Evolutionary conservation across 2,888 invertebrate genomes (phyloP).

Genomic region (Drosophila paranaensis): DNA sequence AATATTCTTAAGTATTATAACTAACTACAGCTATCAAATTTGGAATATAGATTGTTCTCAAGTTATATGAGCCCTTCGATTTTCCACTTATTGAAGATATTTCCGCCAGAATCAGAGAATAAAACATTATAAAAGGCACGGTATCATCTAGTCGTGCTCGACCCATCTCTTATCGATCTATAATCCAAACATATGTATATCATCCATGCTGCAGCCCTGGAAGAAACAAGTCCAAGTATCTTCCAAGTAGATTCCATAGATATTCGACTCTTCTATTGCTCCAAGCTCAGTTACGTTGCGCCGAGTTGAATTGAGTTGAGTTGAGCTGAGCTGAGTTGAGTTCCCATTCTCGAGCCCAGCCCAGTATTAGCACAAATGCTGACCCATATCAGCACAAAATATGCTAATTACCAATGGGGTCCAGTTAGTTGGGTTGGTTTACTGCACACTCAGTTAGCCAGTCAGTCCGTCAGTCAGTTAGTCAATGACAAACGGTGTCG

Average conservation of each 20-base stretch:
- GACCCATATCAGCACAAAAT: conserved; percentile 79
- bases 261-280: conserved; percentile 4
- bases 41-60: background rate
- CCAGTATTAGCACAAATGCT: conserved; percentile 63
- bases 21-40: too few species aligned
- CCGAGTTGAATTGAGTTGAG: conserved; percentile 13
- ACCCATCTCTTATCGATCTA: background rate
- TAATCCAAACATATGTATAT: background rate
- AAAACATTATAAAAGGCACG: background rate
- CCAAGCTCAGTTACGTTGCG: conserved; percentile 3
- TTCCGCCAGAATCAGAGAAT: background rate
- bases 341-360: conserved; percentile 41
- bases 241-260: background rate
- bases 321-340: conserved; percentile 11
- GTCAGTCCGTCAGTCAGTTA: conserved; percentile 29
- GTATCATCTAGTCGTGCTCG: background rate
- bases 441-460: conserved; percentile 20
- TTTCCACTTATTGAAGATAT: too few species aligned
- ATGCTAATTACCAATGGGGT: conserved; percentile 69
- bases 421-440: conserved; percentile 31
- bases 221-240: background rate
- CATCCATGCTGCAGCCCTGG: too few species aligned
- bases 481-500: conserved; percentile 42
- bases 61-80: too few species aligned
- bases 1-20: too few species aligned